Evolutionary conservation across 2,113 vertebrate species (phyloP).

Genomic region (Australoheros scitulus): DNA sequence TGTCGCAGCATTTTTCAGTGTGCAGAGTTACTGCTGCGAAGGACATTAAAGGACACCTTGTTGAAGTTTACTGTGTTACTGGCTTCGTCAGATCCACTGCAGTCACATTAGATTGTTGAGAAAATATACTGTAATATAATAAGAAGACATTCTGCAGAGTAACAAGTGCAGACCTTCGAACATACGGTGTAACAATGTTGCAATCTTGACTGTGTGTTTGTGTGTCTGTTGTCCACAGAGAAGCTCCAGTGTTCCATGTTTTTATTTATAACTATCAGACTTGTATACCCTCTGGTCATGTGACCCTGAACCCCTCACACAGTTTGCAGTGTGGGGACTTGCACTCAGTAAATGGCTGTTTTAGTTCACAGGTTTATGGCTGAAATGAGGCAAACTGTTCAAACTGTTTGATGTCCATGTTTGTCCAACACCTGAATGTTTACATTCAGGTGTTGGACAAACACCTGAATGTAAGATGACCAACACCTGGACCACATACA

Average conservation of each 20-base stretch:
- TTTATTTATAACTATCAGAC: neutral
- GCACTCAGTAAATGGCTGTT: neutral
- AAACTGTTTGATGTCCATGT: neutral
- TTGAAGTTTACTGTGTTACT: neutral
- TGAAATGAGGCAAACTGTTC: neutral
- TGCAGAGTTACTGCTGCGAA: neutral
- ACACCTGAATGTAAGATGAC: neutral
- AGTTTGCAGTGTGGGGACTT: neutral
- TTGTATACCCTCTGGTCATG: neutral
- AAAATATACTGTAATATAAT: neutral
- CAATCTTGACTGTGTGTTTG: neutral
- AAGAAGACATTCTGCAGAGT: neutral
- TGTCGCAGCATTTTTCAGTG: neutral
- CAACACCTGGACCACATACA: neutral
- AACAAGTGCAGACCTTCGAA: neutral
- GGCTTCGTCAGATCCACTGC: neutral
- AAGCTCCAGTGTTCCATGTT: neutral
- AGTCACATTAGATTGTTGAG: neutral
- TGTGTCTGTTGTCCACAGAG: neutral
- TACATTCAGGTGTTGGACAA: no score
- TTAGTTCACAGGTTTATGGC: accelerated
- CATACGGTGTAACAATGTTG: neutral
- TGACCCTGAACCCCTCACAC: neutral
- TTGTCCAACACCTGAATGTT: neutral
- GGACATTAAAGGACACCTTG: neutral